A percentile compares a stretch with the other conserved stretches of the same genome.
These are phyloP conservation scores for Brachylomia viminalis DNA, from an alignment of 2,888 invertebrate genomes.

Conservation along the genomic window DNA sequence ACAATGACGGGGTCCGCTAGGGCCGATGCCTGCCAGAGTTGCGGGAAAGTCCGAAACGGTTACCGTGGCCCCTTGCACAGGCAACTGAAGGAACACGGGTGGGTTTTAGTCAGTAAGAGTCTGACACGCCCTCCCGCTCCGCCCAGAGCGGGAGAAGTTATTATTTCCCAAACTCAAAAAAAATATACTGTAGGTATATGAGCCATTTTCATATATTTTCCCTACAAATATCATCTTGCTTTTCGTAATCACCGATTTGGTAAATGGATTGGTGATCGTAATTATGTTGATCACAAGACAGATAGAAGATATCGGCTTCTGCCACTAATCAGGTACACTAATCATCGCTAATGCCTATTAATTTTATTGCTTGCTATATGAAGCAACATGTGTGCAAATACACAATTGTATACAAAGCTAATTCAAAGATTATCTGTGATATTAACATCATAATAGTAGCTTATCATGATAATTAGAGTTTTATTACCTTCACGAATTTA, in stretches of 20 bases:
- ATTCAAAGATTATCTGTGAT: constrained; percentile 30
- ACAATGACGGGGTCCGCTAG: no score
- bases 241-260: background rate
- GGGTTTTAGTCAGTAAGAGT: no score
- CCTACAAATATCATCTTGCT: background rate
- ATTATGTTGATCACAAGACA: background rate
- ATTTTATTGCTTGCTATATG: background rate
- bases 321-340: background rate
- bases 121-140: no score
- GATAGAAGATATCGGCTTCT: background rate
- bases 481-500: constrained; percentile 36
- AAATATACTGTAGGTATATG: no score
- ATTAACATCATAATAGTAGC: constrained; percentile 11
- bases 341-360: background rate
- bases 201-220: background rate
- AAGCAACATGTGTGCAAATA: constrained; percentile 17
- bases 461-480: constrained; percentile 25
- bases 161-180: no score
- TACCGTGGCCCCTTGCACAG: no score
- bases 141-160: no score
- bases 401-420: constrained; percentile 17
- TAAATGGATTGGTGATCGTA: background rate
- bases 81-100: no score
- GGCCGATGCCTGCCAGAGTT: no score
- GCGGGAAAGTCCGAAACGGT: no score